Evolutionary conservation across 2,888 invertebrate genomes (phyloP).

Genomic region (Vesta saturnalis): DNA sequence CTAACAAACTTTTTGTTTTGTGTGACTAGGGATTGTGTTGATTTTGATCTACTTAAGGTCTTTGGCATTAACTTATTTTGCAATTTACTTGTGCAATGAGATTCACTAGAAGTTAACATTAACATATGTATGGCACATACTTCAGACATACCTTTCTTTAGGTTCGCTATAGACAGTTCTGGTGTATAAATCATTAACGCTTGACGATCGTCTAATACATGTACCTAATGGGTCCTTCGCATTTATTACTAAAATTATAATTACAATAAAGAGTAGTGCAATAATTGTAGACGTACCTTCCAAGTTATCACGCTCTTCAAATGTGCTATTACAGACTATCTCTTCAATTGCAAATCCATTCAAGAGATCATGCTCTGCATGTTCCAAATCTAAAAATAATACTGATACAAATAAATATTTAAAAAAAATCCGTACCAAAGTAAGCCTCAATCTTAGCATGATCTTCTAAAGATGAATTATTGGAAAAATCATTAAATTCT

Average conservation of each 20-base stretch:
- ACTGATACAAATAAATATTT: neutral
- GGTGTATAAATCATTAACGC: neutral
- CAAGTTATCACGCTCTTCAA: neutral
- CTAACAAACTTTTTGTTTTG: slow-evolving; percentile 59
- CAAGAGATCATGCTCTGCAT: neutral
- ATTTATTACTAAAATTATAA: neutral
- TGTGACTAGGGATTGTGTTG: neutral
- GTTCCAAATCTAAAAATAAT: neutral
- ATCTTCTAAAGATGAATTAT: neutral
- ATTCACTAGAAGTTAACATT: no score
- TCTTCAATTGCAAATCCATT: neutral
- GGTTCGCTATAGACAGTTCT: no score
- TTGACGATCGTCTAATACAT: neutral
- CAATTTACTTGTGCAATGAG: no score
- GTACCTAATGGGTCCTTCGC: neutral
- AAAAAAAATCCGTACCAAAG: neutral
- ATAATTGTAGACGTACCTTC: neutral
- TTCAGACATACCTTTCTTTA: no score
- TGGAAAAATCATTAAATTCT: neutral
- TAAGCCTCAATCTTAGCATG: neutral
- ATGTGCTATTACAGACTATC: neutral
- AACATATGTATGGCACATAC: no score
- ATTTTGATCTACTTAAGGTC: neutral
- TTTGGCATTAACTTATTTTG: no score
- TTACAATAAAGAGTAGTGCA: neutral